These are phyloP conservation scores for Drosophila borborema DNA, from an alignment of 2,888 invertebrate genomes.

Conservation along the genomic window DNA sequence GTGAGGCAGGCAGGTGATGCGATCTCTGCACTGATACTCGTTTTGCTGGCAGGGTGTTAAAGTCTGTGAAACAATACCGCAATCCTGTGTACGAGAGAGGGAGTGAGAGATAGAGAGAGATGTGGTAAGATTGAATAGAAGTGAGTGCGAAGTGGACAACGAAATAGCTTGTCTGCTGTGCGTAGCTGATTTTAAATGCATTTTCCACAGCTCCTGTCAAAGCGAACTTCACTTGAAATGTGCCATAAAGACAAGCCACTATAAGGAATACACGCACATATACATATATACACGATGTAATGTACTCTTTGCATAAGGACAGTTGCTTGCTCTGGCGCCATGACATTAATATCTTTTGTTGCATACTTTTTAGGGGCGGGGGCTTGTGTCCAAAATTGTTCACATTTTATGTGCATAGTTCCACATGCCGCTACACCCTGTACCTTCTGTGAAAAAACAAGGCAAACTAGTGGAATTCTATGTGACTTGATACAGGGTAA, in stretches of 20 bases:
- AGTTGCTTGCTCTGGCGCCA: slow-evolving; percentile 22
- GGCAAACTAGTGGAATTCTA: too few species aligned
- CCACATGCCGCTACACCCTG: background rate
- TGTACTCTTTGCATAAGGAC: slow-evolving; percentile 10
- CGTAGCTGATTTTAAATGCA: slow-evolving; percentile 43
- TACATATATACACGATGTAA: slow-evolving; percentile 2
- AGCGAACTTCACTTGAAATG: slow-evolving; percentile 54
- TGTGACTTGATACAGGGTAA: background rate
- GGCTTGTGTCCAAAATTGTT: slow-evolving; percentile 24
- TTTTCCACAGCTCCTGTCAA: slow-evolving; percentile 32
- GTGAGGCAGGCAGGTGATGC: slow-evolving; percentile 91
- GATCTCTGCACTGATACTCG: slow-evolving; percentile 93
- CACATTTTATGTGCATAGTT: slow-evolving; percentile 27
- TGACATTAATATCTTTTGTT: slow-evolving; percentile 40
- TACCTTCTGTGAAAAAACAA: too few species aligned
- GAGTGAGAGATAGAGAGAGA: background rate
- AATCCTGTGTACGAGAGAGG: slow-evolving; percentile 86
- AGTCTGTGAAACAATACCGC: slow-evolving; percentile 86
- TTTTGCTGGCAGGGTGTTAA: slow-evolving; percentile 89
- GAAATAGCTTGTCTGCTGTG: slow-evolving; percentile 31
- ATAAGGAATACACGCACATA: slow-evolving; percentile 29
- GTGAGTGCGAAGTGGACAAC: slow-evolving; percentile 25
- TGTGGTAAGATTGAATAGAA: background rate
- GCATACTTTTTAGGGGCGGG: slow-evolving; percentile 41
- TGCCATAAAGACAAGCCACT: slow-evolving; percentile 51